Evolutionary conservation across 2,888 invertebrate species (phyloP), one percentile per base, ranked within the genome.

Genomic region (Drosophila anceps): DNA sequence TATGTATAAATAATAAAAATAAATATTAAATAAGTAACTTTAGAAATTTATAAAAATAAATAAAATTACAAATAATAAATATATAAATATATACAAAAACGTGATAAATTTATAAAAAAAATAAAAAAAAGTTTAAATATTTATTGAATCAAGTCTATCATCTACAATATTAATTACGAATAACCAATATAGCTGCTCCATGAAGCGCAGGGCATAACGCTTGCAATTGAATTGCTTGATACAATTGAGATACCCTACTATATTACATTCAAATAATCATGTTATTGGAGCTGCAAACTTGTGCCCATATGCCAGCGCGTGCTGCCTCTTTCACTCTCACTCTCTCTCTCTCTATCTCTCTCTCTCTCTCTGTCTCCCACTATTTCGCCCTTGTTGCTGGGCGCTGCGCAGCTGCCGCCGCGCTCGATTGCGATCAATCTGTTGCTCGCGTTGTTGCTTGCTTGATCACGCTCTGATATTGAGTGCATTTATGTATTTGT

Each of bases 401-500:
- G 41, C 55, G 37, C 24, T 54, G 7, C 37, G 33, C 50, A 62
- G 68, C 50, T 67, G 73, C 46, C 41, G 61, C 35, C 20, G 9
- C 51, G 59, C 55, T 60, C 55, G 69, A 63, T 65, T 58, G 74
- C 61, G 77, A 71, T 76, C 75, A 66, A 71, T 60, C 59, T 60
- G 58, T 12, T 54, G 53, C 61, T 69, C 24, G 61, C 48, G 53
- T 27, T 76, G 59, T 50, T 35, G 51, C 59, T 50, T 35, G 51
- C 59, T 74, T 79, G 75, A 69, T 76, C 79, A 78, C 79, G 75
- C 69, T 74, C 60, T 63, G 50, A 67, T 79, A 79, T 75, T 62
- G 68, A 75, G 67, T 78, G 78, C 78, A 78, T 65, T 65, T 79
- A 33, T 67, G 37, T 79, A 33, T 67, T 37, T 79, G 53, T 46